These are phyloP conservation scores for Carollia perspicillata DNA, from an alignment of 2,113 vertebrate species.

Conservation along the genomic window DNA sequence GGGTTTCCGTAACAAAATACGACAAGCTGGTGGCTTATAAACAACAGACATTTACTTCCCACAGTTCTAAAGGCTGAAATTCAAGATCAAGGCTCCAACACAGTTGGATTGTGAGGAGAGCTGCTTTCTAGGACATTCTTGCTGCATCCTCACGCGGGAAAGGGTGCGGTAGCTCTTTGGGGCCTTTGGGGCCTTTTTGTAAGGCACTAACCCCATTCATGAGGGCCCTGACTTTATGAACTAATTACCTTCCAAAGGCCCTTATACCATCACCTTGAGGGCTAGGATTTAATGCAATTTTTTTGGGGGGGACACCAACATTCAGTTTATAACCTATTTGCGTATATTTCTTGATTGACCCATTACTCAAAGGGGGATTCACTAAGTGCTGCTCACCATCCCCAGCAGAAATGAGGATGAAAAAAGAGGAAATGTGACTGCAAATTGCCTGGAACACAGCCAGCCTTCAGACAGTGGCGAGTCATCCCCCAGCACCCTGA, in stretches of 20 bases:
- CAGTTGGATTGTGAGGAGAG: not conserved
- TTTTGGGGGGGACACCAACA: not conserved
- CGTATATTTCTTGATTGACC: not conserved
- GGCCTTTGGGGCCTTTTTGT: not conserved
- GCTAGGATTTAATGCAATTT: not conserved
- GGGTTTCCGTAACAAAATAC: not conserved
- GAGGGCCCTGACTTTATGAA: not conserved
- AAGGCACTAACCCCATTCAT: not conserved
- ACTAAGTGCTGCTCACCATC: not conserved
- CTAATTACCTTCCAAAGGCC: not conserved
- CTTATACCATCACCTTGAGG: not conserved
- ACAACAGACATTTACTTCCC: not conserved
- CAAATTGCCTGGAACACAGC: not conserved
- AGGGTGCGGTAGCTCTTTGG: not conserved
- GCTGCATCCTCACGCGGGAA: not conserved
- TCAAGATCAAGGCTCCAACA: not conserved
- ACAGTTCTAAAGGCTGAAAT: not conserved
- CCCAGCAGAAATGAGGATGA: not conserved
- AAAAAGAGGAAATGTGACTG: not conserved
- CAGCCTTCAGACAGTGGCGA: not conserved
- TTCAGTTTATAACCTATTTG: not conserved
- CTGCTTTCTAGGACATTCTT: not conserved
- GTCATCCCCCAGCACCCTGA: not conserved
- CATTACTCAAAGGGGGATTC: not conserved
- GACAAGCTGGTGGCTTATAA: not conserved